phyloP scores from a whole-genome alignment of 2,113 vertebrate genomes.

The Chunga burmeisteri region DNA sequence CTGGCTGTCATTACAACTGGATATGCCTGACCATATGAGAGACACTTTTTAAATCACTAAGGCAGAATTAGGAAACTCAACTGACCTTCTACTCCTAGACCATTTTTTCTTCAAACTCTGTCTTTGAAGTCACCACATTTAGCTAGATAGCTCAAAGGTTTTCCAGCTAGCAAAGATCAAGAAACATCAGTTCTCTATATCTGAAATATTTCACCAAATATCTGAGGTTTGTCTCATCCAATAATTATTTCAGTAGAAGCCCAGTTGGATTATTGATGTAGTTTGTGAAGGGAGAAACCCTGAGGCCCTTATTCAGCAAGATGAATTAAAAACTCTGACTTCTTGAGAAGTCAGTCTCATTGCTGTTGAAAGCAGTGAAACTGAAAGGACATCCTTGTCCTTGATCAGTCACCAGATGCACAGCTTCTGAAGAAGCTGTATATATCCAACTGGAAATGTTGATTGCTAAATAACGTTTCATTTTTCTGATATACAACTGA shows the following conservation, averaged over 20 bases:
- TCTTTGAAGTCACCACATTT: not conserved
- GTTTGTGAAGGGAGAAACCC: not conserved
- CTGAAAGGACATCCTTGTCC: not conserved
- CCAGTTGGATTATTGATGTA: not conserved
- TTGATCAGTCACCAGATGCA: not conserved
- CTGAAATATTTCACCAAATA: not conserved
- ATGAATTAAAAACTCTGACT: not conserved
- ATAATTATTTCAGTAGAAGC: not conserved
- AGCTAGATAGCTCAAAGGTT: not conserved
- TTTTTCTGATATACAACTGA: not conserved
- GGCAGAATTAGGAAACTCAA: not conserved
- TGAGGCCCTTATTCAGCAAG: not conserved
- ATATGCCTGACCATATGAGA: not conserved
- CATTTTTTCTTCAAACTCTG: not conserved
- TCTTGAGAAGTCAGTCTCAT: not conserved
- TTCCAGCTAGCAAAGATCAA: not conserved
- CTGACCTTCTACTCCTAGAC: not conserved
- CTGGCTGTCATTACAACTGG: not conserved
- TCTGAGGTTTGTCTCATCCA: not conserved
- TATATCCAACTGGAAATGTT: not conserved
- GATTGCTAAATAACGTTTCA: not conserved
- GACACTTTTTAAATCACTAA: not conserved
- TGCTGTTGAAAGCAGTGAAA: not conserved
- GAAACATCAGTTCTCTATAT: not conserved
- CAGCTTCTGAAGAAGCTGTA: not conserved